phyloP scores from a whole-genome alignment of 2,113 vertebrate genomes.

The Cyphomyrus plagiostoma region DNA sequence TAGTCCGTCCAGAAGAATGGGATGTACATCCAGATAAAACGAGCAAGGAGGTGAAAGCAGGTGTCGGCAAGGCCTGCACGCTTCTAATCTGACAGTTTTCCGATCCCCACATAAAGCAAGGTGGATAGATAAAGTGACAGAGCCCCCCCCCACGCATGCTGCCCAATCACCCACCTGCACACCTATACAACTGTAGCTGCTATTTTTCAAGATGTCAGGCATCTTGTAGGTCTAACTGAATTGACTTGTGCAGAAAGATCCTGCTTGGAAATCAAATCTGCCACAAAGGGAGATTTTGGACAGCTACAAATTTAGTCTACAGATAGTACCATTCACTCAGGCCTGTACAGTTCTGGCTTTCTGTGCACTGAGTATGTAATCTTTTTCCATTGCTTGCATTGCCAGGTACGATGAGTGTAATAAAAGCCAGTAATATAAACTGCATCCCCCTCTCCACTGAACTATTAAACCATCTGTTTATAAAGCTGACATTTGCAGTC shows the following conservation, averaged over 20 bases:
- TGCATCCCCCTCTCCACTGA: background rate
- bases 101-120: background rate
- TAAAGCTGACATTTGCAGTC: background rate
- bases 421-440: background rate
- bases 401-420: background rate
- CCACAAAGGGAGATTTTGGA: background rate
- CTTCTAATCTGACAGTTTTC: constrained; percentile 5
- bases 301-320: background rate
- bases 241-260: background rate
- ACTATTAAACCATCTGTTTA: background rate
- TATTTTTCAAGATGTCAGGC: constrained; percentile 2
- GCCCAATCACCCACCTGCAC: background rate
- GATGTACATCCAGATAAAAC: background rate
- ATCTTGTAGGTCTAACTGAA: background rate
- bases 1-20: background rate
- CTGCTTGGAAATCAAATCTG: background rate
- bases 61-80: background rate
- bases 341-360: background rate
- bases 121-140: background rate
- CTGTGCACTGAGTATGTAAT: background rate
- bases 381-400: background rate
- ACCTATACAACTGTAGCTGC: background rate
- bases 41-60: background rate
- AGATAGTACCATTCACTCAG: background rate
- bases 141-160: background rate